phyloP scores from a whole-genome alignment of 1,140 invertebrate genomes.

The Leptinotarsa defecta region DNA sequence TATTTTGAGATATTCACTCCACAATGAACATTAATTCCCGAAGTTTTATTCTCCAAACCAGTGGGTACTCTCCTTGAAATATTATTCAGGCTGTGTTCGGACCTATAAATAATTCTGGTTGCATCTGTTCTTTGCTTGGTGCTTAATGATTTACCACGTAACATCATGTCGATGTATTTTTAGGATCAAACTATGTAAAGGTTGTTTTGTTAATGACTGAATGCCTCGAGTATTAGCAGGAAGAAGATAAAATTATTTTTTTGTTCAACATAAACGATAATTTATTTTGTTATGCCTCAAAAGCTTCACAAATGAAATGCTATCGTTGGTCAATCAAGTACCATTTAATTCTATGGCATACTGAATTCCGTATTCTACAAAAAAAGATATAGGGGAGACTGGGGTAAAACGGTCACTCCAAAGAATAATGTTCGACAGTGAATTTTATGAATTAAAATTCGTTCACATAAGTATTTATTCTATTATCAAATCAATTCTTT shows the following conservation, averaged over 20 bases:
- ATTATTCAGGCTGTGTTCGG: slow-evolving; percentile 10
- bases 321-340: too few species aligned
- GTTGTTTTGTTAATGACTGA: slow-evolving; percentile 17
- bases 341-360: too few species aligned
- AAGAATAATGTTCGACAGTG: too few species aligned
- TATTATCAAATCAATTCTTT: too few species aligned
- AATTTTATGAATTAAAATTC: too few species aligned
- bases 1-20: neutral
- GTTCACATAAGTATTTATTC: too few species aligned
- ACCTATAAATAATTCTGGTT: slow-evolving; percentile 20
- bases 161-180: slow-evolving; percentile 14
- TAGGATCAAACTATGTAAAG: slow-evolving; percentile 19
- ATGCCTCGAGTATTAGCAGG: slow-evolving; percentile 8
- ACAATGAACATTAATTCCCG: slow-evolving; percentile 8
- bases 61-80: slow-evolving; percentile 20
- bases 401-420: too few species aligned
- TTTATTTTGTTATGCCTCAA: too few species aligned
- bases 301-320: too few species aligned
- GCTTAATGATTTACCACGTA: slow-evolving; percentile 22
- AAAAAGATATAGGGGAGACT: too few species aligned
- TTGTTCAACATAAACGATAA: too few species aligned
- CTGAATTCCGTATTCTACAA: too few species aligned
- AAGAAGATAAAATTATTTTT: neutral
- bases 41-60: slow-evolving; percentile 13
- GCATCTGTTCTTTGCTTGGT: slow-evolving; percentile 17